A percentile compares a stretch with the other conserved stretches of the same genome.
phyloP scores from a whole-genome alignment of 1,140 invertebrate species.

The Uloborus diversus region DNA sequence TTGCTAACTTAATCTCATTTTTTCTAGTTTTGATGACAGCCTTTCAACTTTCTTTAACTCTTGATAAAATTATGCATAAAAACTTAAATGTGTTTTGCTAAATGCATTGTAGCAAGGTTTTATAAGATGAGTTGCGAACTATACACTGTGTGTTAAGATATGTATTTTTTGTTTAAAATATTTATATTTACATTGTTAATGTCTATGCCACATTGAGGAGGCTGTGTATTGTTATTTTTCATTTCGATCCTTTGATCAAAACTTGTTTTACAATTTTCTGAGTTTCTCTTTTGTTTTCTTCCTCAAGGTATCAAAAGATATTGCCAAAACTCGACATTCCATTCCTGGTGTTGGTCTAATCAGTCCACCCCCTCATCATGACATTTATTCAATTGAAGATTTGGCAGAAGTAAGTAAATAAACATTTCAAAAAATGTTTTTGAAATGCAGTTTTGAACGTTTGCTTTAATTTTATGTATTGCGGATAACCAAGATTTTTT shows the following conservation, averaged over 20 bases:
- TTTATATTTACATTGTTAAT: not conserved
- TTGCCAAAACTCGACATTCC: constrained; percentile 93
- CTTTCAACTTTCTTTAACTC: not conserved
- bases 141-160: no score
- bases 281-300: not conserved
- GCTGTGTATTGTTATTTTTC: no score
- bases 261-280: not conserved
- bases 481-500: no score
- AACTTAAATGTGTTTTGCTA: not conserved
- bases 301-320: constrained; percentile 88
- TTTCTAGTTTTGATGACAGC: not conserved
- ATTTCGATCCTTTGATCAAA: no score
- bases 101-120: no score
- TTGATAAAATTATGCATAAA: not conserved
- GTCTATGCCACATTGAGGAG: no score
- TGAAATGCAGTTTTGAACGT: no score
- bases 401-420: constrained; percentile 78
- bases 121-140: no score
- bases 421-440: no score
- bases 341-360: constrained; percentile 98
- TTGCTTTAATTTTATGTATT: not conserved
- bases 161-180: no score
- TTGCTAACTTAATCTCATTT: no score
- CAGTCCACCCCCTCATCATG: constrained; percentile 98
- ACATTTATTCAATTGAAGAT: constrained; percentile 99